These are phyloP conservation scores for Blastobasis lacticolella DNA, from an alignment of 2,888 invertebrate species.

Conservation along the genomic window DNA sequence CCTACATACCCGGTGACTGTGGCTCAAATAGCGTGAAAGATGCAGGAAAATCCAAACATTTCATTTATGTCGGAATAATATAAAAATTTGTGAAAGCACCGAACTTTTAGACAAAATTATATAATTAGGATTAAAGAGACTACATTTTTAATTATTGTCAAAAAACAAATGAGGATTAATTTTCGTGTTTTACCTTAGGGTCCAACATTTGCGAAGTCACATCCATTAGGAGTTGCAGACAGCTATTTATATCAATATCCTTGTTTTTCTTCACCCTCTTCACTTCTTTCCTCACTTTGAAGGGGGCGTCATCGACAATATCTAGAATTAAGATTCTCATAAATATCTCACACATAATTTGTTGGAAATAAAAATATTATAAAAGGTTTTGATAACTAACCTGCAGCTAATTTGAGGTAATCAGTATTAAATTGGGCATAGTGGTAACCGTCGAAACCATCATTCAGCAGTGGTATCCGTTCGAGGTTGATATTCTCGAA, in stretches of 20 bases:
- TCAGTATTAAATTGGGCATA: constrained; percentile 78
- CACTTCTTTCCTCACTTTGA: constrained; percentile 58
- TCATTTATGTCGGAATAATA: too few relatives aligned
- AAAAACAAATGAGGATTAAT: too few relatives aligned
- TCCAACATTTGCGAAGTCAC: constrained; percentile 84
- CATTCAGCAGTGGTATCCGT: constrained; percentile 52
- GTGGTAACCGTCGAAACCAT: constrained; percentile 59
- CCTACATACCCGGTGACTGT: too few relatives aligned
- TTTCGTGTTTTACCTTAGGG: constrained; percentile 58
- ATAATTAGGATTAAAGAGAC: too few relatives aligned
- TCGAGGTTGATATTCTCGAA: constrained; percentile 78
- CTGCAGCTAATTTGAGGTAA: constrained; percentile 75
- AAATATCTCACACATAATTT: background rate
- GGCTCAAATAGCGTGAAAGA: too few relatives aligned
- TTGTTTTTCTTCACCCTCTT: constrained; percentile 64
- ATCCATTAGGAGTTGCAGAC: constrained; percentile 93
- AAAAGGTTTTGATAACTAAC: constrained; percentile 23
- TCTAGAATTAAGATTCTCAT: constrained; percentile 27
- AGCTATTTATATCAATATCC: constrained; percentile 92
- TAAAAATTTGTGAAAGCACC: too few relatives aligned
- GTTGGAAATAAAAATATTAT: too few relatives aligned
- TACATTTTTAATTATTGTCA: too few relatives aligned
- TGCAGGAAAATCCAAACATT: too few relatives aligned
- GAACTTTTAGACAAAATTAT: too few relatives aligned
- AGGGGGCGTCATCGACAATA: constrained; percentile 49